These are phyloP conservation scores for Ferdinandea cuprea DNA, from an alignment of 2,888 invertebrate genomes.

Conservation along the genomic window DNA sequence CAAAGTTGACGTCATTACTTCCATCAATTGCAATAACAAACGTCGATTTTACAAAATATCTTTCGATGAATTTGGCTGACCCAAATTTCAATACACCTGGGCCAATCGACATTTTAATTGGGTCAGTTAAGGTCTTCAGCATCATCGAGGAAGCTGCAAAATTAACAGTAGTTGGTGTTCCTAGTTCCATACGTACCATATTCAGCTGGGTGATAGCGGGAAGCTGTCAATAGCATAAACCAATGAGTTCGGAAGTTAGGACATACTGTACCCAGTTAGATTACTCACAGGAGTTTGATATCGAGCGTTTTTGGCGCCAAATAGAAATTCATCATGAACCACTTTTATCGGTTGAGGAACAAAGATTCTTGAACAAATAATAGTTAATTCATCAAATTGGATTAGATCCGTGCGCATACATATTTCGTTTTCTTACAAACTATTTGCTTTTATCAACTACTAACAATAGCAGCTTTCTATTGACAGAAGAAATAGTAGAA, in stretches of 20 bases:
- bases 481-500: not conserved
- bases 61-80: constrained; percentile 22
- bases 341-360: constrained; percentile 3
- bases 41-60: too few species aligned
- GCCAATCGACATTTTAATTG: constrained; percentile 13
- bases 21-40: not conserved
- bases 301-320: not conserved
- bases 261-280: constrained; percentile 8
- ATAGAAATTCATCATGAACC: constrained; percentile 13
- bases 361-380: not conserved
- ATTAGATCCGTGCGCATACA: constrained; percentile 1
- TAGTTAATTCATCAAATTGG: constrained; percentile 21
- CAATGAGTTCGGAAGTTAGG: too few species aligned
- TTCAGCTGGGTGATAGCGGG: constrained; percentile 17
- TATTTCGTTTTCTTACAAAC: constrained; percentile 4
- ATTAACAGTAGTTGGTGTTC: not conserved
- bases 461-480: not conserved
- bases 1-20: constrained; percentile 25
- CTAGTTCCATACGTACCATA: not conserved
- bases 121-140: constrained; percentile 12
- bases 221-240: too few species aligned
- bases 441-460: not conserved
- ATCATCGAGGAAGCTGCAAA: not conserved
- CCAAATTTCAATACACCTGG: constrained; percentile 9
- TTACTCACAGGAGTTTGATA: constrained; percentile 2